Percentiles rank a stretch among this genome's conserved stretches.
Evolutionary conservation across 2,797 vertebrate genomes (phyloP).

Genomic region (Oreochromis mossambicus): DNA sequence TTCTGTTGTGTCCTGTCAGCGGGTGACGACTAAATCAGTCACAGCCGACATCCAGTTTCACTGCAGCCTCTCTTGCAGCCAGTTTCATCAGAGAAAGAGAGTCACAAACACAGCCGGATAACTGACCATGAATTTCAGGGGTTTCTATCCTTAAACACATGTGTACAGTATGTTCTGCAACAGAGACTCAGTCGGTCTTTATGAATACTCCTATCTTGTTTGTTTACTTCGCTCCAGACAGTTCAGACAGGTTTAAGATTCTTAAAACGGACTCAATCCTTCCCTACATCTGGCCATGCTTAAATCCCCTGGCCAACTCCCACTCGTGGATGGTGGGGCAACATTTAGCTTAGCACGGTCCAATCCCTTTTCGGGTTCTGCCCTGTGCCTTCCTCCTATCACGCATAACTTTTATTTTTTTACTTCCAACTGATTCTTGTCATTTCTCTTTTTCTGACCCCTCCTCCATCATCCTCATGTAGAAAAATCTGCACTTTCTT

Average conservation of each 20-base stretch:
- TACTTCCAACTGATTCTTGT: background rate
- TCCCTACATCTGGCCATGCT: slow-evolving; percentile 58
- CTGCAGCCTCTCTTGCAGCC: slow-evolving; percentile 34
- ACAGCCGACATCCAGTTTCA: slow-evolving; percentile 30
- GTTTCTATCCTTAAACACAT: slow-evolving; percentile 10
- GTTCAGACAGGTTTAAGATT: slow-evolving; percentile 69
- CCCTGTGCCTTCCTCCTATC: slow-evolving; percentile 17
- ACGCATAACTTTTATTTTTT: slow-evolving; percentile 25
- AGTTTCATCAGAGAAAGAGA: slow-evolving; percentile 35
- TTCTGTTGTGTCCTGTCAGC: slow-evolving; percentile 48
- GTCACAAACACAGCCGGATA: background rate
- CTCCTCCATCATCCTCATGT: background rate
- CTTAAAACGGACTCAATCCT: slow-evolving; percentile 65
- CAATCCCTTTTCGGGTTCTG: slow-evolving; percentile 15
- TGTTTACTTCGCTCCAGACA: slow-evolving; percentile 44
- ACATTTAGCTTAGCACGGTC: slow-evolving; percentile 33
- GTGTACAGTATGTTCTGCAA: background rate
- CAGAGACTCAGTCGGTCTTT: background rate
- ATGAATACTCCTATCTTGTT: slow-evolving; percentile 6
- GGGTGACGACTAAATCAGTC: slow-evolving; percentile 57
- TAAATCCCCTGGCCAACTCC: slow-evolving; percentile 52
- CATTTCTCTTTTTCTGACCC: background rate
- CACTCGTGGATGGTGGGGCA: slow-evolving; percentile 27
- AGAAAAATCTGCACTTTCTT: background rate
- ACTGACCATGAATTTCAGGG: slow-evolving; percentile 18